Conservation (phyloP, 2,797 vertebrate species). For the Ciconia nigra region DNA sequence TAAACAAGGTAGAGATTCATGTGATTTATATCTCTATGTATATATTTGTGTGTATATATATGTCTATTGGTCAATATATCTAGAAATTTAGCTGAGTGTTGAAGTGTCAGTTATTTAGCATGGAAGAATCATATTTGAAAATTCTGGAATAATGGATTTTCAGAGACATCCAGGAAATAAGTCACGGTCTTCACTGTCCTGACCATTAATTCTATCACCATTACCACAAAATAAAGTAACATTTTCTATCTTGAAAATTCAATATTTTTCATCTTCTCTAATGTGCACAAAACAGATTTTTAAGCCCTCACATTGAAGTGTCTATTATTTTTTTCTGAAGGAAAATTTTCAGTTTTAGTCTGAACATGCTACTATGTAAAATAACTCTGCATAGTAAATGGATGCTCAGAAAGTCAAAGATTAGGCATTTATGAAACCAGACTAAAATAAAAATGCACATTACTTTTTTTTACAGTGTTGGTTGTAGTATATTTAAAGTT, state of each 20-base stretch:
- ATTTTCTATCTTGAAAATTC: neutral
- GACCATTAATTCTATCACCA: neutral
- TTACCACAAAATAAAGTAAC: neutral
- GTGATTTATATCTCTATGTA: neutral
- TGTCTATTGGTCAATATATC: neutral
- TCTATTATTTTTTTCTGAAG: neutral
- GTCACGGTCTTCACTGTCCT: neutral
- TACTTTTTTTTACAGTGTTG: neutral
- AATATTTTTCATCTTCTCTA: neutral
- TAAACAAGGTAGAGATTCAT: neutral
- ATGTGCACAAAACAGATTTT: neutral
- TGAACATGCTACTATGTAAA: neutral
- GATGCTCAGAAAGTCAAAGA: neutral
- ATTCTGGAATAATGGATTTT: neutral
- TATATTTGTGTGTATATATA: fast-evolving
- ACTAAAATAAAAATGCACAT: neutral
- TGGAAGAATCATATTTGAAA: neutral
- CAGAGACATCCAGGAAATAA: neutral
- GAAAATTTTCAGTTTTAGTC: neutral
- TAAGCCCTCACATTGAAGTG: neutral
- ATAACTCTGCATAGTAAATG: neutral
- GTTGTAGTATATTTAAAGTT: neutral
- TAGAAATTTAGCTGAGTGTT: neutral
- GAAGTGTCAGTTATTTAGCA: neutral
- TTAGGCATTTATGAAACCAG: neutral